Evolutionary conservation across 2,797 vertebrate genomes (phyloP), one percentile per base, ranked within the genome.

Genomic region (Alosa sapidissima): DNA sequence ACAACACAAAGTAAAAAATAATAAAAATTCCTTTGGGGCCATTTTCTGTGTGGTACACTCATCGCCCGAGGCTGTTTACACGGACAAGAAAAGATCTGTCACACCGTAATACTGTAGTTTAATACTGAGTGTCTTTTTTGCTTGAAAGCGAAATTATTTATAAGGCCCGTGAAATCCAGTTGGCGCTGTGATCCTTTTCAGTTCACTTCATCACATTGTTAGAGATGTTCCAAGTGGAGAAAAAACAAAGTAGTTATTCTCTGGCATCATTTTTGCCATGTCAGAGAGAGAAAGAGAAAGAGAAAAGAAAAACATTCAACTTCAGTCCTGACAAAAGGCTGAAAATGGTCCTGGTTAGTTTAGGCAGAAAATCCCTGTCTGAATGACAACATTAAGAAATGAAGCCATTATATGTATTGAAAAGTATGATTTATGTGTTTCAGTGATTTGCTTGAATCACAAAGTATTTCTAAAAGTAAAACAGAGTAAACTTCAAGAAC

Each of bases 111-210:
- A 8, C 41, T 21, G 8, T 14, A 33, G 28, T 41, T 2, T 41
- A 41, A 41, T 41, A 41, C 41, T 41, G 41, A 68, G 19, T 21
- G 36, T 0, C 16, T 45, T 45, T 47, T 47, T 78, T 16, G 14
- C 16, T 21, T 78, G 36, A 78, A 47, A 4, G 72, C 41, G 21
- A 47, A 78, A 78, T 78, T 78, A 78, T 78, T 78, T 47, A 78
- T 78, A 78, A 78, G 72, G 72, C 41, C 72, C 21, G 72, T 78
- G 72, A 78, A 78, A 78, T 78, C 72, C 72, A 78, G 72, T 78
- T 78, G 72, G 72, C 72, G 47, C 36, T 2, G 6, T 2, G 2
- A 45, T 45, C 36, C 41, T 78, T 47, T 78, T 45, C 41, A 78
- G 41, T 47, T 41, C 41, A 78, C 72, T 78, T 45, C 72, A 78